Evolutionary conservation across 2,797 vertebrate genomes (phyloP).

Genomic region (Crenichthys baileyi): DNA sequence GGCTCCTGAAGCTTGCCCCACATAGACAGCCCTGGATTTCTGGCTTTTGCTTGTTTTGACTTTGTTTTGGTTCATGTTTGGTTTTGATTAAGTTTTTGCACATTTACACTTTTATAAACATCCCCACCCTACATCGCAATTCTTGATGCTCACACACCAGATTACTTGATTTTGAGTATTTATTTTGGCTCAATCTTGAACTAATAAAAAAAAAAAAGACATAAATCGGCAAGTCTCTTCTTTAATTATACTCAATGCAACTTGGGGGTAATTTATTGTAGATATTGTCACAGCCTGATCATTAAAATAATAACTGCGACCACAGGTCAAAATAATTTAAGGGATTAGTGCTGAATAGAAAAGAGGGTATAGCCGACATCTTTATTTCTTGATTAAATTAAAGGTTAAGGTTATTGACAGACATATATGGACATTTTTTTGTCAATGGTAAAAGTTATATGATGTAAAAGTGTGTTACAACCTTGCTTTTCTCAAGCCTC

Average conservation of each 20-base stretch:
- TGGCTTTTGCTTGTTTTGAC: background rate
- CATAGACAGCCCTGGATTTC: background rate
- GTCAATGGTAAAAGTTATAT: background rate
- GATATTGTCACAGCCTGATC: no score
- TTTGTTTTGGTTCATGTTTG: background rate
- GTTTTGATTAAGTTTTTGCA: background rate
- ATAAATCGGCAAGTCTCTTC: no score
- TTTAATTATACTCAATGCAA: no score
- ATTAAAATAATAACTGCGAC: background rate
- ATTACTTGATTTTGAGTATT: background rate
- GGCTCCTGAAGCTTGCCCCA: no score
- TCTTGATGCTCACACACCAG: background rate
- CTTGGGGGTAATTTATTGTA: no score
- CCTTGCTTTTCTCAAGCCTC: slow-evolving; percentile 2
- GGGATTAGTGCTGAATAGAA: background rate
- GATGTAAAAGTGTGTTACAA: background rate
- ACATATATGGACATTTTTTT: background rate
- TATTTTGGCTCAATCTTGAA: no score
- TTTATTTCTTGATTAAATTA: background rate
- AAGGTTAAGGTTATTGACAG: background rate
- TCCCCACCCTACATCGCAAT: no score
- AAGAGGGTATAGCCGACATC: no score
- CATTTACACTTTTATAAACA: background rate
- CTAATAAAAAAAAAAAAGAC: no score
- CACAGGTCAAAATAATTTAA: background rate